Evolutionary conservation across 2,888 invertebrate genomes (phyloP).

Genomic region (Theretra japonica): DNA sequence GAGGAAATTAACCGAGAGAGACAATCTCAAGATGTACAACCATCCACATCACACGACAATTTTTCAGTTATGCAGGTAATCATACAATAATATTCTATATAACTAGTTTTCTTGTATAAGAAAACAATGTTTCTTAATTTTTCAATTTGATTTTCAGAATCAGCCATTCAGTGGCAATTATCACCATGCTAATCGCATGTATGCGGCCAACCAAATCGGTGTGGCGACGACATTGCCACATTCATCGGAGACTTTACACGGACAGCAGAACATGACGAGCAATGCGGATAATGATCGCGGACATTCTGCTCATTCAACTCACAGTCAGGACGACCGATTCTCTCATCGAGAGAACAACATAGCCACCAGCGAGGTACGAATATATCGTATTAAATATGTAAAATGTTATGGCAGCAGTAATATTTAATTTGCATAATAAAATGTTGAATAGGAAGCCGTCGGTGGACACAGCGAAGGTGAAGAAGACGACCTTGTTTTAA

Average conservation of each 20-base stretch:
- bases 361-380: conserved; percentile 59
- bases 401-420: too few relatives aligned
- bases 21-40: conserved; percentile 69
- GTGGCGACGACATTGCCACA: conserved; percentile 80
- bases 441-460: conserved; percentile 50
- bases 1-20: conserved; percentile 77
- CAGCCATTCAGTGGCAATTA: conserved; percentile 65
- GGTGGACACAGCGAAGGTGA: conserved; percentile 68
- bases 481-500: conserved; percentile 67
- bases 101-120: too few relatives aligned
- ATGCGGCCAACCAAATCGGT: conserved; percentile 78
- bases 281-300: conserved; percentile 59
- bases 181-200: conserved; percentile 70
- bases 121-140: too few relatives aligned
- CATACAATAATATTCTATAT: background rate
- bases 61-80: conserved; percentile 66
- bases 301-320: conserved; percentile 58
- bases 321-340: conserved; percentile 70
- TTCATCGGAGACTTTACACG: conserved; percentile 58
- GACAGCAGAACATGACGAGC: conserved; percentile 50
- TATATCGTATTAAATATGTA: background rate
- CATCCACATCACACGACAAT: conserved; percentile 73
- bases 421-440: too few relatives aligned
- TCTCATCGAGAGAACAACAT: conserved; percentile 59
- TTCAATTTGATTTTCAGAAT: conserved; percentile 54